Evolutionary conservation across 1,140 invertebrate genomes (phyloP).

Genomic region (Rhagoletis zephyria): DNA sequence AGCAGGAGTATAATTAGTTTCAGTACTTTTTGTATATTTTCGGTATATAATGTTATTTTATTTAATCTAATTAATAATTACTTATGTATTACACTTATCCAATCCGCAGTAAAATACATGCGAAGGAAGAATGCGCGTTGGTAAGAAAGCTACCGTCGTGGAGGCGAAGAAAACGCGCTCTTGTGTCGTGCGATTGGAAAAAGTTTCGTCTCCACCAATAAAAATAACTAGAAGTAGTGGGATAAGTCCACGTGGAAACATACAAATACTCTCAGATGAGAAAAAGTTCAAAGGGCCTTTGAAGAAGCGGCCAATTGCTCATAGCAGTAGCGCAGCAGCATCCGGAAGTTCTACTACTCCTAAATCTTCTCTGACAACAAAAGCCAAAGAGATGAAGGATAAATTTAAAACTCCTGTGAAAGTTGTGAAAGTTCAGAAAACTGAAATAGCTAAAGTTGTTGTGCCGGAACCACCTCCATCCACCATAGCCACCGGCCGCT

Average conservation of each 20-base stretch:
- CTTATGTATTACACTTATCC: not conserved
- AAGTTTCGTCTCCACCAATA: conserved; percentile 45
- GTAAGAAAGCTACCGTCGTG: conserved; percentile 54
- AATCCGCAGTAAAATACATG: conserved; percentile 15
- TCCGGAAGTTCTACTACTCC: not conserved
- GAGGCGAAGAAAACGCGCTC: conserved; percentile 56
- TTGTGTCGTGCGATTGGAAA: conserved; percentile 56
- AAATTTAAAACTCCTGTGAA: conserved; percentile 34
- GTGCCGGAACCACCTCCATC: conserved; percentile 57
- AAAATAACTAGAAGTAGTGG: not conserved
- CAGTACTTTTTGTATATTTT: no score
- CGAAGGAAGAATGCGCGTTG: conserved; percentile 55
- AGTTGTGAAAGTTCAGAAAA: not conserved
- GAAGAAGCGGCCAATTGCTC: conserved; percentile 44
- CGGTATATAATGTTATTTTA: no score
- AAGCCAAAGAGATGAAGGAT: conserved; percentile 34
- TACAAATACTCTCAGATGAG: conserved; percentile 37
- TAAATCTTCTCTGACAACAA: not conserved
- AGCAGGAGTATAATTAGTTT: no score
- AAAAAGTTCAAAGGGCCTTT: conserved; percentile 51
- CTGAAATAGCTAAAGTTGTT: not conserved
- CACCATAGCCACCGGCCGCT: conserved; percentile 68
- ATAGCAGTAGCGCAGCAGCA: not conserved
- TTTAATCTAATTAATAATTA: no score
- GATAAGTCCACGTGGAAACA: not conserved